These are phyloP conservation scores for Ovis canadensis DNA, from an alignment of 2,113 vertebrate species.

Conservation along the genomic window DNA sequence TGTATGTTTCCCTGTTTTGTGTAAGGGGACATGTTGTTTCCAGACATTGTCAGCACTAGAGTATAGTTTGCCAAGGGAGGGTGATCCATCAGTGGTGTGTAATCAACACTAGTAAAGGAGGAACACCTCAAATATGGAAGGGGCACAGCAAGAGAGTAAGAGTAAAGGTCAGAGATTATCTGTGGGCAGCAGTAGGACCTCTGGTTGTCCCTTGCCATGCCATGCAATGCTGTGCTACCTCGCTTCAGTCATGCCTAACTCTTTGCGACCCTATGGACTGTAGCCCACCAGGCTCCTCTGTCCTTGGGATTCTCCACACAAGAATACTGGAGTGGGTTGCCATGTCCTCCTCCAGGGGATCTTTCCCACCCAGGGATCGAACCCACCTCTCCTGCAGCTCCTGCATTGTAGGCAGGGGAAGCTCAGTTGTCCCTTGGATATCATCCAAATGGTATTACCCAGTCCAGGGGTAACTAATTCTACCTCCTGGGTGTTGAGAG, in stretches of 20 bases:
- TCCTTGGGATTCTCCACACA: neutral
- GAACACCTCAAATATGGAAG: neutral
- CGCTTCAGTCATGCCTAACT: neutral
- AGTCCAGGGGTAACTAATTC: neutral
- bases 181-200: neutral
- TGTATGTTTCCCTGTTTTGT: neutral
- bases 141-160: neutral
- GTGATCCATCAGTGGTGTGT: neutral
- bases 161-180: neutral
- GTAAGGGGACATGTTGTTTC: neutral
- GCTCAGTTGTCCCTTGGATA: neutral
- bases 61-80: neutral
- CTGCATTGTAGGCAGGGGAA: neutral
- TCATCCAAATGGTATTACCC: neutral
- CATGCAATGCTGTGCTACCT: neutral
- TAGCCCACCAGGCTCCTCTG: neutral
- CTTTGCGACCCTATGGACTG: neutral
- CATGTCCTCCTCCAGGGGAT: neutral
- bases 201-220: neutral
- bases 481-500: neutral
- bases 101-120: neutral
- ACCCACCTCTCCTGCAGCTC: neutral
- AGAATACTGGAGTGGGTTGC: neutral
- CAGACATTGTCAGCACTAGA: neutral
- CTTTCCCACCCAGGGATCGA: neutral